Conservation (phyloP, 2,797 vertebrate genomes). For the Valencia hispanica region DNA sequence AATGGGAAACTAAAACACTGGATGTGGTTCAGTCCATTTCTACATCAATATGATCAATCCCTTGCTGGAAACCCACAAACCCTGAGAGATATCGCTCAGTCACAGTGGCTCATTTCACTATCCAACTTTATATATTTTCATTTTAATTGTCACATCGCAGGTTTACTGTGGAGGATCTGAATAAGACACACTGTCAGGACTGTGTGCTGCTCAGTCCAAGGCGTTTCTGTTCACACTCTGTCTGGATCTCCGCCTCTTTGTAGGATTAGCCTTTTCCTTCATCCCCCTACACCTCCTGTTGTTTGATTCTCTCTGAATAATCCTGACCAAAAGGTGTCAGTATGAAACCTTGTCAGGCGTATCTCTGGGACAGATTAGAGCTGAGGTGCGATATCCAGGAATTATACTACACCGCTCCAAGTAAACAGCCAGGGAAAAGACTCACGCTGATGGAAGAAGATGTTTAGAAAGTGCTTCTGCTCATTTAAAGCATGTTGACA, state of each 20-base stretch:
- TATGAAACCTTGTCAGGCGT: slow-evolving; percentile 34
- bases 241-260: background rate
- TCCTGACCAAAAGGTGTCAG: slow-evolving; percentile 23
- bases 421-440: background rate
- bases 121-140: background rate
- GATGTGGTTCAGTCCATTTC: background rate
- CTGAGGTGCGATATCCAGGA: slow-evolving; percentile 40
- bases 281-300: slow-evolving; percentile 17
- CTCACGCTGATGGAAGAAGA: background rate
- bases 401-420: slow-evolving; percentile 20
- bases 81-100: background rate
- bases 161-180: background rate
- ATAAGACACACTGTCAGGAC: background rate
- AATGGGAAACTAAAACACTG: background rate
- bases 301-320: slow-evolving; percentile 46
- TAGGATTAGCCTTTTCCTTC: slow-evolving; percentile 4
- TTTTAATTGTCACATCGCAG: background rate
- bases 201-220: background rate
- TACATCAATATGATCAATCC: background rate
- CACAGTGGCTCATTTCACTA: background rate
- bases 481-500: background rate
- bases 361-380: slow-evolving; percentile 41
- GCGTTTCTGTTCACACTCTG: background rate
- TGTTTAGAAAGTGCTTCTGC: background rate
- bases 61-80: background rate